These are phyloP conservation scores for Cyphomyrmex costatus DNA, from an alignment of 1,140 invertebrate genomes.

Conservation along the genomic window DNA sequence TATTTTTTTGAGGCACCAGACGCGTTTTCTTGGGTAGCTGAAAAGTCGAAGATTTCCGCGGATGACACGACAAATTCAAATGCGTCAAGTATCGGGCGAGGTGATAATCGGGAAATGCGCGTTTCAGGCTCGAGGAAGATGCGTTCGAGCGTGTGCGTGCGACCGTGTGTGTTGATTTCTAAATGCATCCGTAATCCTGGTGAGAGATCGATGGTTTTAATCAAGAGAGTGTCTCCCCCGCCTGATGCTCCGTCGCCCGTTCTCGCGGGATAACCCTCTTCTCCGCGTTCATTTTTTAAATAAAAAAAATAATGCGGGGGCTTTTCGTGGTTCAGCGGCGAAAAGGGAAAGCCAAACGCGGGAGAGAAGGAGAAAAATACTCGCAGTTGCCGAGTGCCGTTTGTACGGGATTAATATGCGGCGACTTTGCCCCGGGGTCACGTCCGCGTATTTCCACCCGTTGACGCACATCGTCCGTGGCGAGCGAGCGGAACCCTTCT, in stretches of 20 bases:
- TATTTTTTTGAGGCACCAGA: neutral
- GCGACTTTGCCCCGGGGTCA: conserved; percentile 37
- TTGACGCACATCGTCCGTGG: conserved; percentile 29
- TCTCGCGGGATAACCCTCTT: conserved; percentile 67
- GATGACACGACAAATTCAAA: neutral
- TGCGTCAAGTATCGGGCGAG: conserved; percentile 18
- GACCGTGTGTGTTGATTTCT: conserved; percentile 68
- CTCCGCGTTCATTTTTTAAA: conserved; percentile 69
- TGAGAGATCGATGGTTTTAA: conserved; percentile 82
- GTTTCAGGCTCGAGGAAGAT: conserved; percentile 24
- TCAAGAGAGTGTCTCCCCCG: conserved; percentile 81
- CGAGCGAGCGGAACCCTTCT: conserved; percentile 17
- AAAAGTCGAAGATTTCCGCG: neutral
- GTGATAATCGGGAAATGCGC: conserved; percentile 23
- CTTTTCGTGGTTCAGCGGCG: conserved; percentile 1
- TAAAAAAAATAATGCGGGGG: conserved; percentile 69
- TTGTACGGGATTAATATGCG: conserved; percentile 60
- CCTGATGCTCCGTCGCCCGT: conserved; percentile 60
- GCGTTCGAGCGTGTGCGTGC: conserved; percentile 32
- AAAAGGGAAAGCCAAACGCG: neutral
- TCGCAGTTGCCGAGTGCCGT: conserved; percentile 7
- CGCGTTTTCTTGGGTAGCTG: neutral
- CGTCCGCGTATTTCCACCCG: conserved; percentile 46
- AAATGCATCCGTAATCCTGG: conserved; percentile 75
- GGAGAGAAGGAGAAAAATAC: conserved; percentile 10